These are phyloP conservation scores for Astur gentilis DNA, from an alignment of 2,113 vertebrate species.

Conservation along the genomic window DNA sequence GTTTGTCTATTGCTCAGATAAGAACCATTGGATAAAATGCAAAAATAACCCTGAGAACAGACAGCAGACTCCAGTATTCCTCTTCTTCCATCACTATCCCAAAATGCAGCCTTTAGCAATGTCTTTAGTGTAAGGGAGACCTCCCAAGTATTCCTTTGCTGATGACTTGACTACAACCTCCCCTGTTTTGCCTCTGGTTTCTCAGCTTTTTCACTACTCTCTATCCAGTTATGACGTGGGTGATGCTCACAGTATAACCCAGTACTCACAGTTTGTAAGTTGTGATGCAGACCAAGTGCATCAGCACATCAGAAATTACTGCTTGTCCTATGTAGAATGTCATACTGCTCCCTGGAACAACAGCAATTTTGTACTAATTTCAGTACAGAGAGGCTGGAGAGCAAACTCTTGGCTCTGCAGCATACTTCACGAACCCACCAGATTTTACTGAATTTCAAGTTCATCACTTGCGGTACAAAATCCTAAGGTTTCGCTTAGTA, in stretches of 20 bases:
- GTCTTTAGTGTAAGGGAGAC: background rate
- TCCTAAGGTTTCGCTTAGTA: background rate
- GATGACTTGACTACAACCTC: background rate
- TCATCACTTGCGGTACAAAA: background rate
- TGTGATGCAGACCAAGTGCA: background rate
- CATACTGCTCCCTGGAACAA: background rate
- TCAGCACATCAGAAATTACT: background rate
- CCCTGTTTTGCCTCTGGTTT: background rate
- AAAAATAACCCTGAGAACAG: background rate
- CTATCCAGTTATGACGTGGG: background rate
- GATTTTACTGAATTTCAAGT: background rate
- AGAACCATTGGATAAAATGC: background rate
- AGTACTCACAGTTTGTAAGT: background rate
- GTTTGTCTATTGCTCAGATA: background rate
- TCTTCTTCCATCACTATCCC: background rate
- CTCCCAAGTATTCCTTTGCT: background rate
- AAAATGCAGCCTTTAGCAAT: background rate
- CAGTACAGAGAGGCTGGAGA: background rate
- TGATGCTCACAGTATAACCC: background rate
- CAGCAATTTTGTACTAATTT: background rate
- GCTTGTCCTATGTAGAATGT: background rate
- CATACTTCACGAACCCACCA: background rate
- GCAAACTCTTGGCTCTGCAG: background rate
- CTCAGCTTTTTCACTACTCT: background rate
- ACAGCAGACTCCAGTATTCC: background rate